Evolutionary conservation across 2,797 vertebrate genomes (phyloP).

Genomic region (Manis javanica): DNA sequence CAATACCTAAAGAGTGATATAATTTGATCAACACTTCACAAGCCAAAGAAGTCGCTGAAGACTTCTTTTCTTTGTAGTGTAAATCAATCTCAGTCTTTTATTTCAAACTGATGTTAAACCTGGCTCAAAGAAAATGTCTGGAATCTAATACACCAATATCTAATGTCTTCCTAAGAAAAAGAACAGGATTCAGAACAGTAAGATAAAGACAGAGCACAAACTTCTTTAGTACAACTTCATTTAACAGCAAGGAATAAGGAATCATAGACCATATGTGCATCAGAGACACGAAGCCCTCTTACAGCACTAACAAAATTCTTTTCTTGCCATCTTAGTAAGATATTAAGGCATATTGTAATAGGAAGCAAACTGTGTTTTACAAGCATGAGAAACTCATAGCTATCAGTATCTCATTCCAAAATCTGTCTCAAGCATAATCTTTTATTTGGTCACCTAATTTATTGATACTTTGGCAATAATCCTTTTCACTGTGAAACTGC

Average conservation of each 20-base stretch:
- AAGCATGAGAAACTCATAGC: not conserved
- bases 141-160: not conserved
- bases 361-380: constrained; percentile 15
- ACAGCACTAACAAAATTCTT: not conserved
- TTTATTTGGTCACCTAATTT: not conserved
- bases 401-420: not conserved
- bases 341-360: not conserved
- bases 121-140: not conserved
- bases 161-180: not conserved
- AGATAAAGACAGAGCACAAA: not conserved
- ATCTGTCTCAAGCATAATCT: not conserved
- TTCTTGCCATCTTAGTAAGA: not conserved
- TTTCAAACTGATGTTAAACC: not conserved
- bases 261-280: not conserved
- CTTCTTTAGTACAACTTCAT: not conserved
- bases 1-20: not conserved
- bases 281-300: not conserved
- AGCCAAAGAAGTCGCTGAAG: not conserved
- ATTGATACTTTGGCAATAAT: not conserved
- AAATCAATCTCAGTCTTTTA: not conserved
- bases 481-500: not conserved
- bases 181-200: constrained; percentile 3
- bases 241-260: not conserved
- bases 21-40: constrained; percentile 30
- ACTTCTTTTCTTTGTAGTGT: not conserved